Percentiles rank a stretch among this genome's conserved stretches.
These are phyloP conservation scores for Periophthalmodon schlosseri DNA, from an alignment of 2,113 vertebrate genomes.

Conservation along the genomic window DNA sequence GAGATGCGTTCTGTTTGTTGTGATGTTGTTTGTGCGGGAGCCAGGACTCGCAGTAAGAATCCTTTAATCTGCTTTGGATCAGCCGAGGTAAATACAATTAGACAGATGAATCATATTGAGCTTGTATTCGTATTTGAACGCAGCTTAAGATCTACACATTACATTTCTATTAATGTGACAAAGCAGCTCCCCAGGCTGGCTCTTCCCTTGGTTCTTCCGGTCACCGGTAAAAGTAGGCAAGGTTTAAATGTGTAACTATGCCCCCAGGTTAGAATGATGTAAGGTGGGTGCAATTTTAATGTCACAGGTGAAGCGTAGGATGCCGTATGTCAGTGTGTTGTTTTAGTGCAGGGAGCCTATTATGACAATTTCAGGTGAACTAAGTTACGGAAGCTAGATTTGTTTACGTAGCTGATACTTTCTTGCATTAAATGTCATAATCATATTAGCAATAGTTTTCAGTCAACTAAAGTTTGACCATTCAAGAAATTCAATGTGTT, in stretches of 20 bases:
- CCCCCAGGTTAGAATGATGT: neutral
- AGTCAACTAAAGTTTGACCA: neutral
- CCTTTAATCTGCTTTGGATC: slow-evolving; percentile 7
- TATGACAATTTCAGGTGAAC: neutral
- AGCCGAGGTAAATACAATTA: slow-evolving; percentile 5
- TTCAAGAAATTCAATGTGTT: neutral
- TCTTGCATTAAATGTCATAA: neutral
- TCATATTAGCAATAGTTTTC: neutral
- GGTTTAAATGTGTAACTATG: neutral
- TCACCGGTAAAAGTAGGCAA: neutral
- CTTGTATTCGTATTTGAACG: neutral
- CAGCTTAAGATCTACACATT: neutral
- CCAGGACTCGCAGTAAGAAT: slow-evolving; percentile 1
- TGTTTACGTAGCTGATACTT: neutral
- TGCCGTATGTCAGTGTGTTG: neutral
- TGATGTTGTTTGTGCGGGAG: neutral
- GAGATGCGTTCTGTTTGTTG: neutral
- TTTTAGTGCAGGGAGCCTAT: neutral
- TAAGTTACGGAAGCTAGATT: neutral
- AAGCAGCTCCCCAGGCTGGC: neutral
- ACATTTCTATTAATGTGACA: neutral
- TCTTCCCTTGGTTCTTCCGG: neutral
- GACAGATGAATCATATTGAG: slow-evolving; percentile 1
- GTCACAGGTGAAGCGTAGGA: neutral
- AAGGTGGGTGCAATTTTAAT: neutral